Evolutionary conservation across 2,113 vertebrate genomes (phyloP).

Genomic region (Plectropomus leopardus): DNA sequence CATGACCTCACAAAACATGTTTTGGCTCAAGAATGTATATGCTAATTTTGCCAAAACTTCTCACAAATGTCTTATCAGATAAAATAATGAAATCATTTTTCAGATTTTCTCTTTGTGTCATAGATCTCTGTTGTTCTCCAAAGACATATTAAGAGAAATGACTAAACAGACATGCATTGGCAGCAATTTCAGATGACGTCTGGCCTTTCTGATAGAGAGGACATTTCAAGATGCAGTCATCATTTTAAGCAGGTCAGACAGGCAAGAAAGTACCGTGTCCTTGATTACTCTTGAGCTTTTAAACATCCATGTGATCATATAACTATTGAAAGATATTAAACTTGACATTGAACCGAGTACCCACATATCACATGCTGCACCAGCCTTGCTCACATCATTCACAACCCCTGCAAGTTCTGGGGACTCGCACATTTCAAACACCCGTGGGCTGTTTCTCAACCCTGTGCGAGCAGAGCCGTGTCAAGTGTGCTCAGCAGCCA

Average conservation of each 20-base stretch:
- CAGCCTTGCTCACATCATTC: constrained; percentile 31
- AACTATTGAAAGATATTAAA: constrained; percentile 17
- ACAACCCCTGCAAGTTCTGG: constrained; percentile 18
- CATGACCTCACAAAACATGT: no score
- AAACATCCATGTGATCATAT: background rate
- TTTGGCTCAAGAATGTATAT: no score
- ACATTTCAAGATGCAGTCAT: background rate
- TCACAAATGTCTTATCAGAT: no score
- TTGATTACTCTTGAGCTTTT: background rate
- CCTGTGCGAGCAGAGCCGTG: constrained; percentile 24
- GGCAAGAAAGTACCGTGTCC: background rate
- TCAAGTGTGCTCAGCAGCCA: constrained; percentile 52
- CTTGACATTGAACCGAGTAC: constrained; percentile 23
- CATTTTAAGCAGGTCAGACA: background rate
- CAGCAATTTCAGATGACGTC: background rate
- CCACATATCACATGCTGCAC: constrained; percentile 8
- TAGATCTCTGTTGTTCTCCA: no score
- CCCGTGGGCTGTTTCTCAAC: constrained; percentile 48
- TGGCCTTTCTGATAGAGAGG: background rate
- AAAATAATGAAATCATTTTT: no score
- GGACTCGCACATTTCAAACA: constrained; percentile 44
- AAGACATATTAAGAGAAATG: no score
- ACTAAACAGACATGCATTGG: background rate
- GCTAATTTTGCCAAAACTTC: no score
- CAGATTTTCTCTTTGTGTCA: background rate